Evolutionary conservation across 2,888 invertebrate genomes (phyloP).

Genomic region (Tenthredo notha): DNA sequence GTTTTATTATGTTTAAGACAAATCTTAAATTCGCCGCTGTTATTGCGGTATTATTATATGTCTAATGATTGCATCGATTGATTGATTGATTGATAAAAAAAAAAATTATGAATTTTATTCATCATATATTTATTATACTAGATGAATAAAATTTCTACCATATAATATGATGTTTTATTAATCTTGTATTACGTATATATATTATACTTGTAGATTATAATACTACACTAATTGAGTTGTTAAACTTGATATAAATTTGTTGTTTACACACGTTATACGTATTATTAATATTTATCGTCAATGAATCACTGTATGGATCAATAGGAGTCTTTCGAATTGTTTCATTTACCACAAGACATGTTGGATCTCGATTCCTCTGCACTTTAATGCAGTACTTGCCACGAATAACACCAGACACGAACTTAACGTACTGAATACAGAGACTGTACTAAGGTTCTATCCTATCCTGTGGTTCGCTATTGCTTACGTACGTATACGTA

Average conservation of each 20-base stretch:
- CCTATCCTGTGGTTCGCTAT: constrained; percentile 52
- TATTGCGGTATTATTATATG: background rate
- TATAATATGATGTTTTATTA: background rate
- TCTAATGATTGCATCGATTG: background rate
- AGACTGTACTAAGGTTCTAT: constrained; percentile 63
- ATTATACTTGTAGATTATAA: background rate
- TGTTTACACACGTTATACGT: background rate
- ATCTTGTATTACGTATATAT: background rate
- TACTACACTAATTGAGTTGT: background rate
- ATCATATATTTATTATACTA: background rate
- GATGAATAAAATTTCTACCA: background rate
- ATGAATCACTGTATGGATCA: background rate
- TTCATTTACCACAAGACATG: background rate
- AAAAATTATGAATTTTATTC: background rate
- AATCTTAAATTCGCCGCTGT: background rate
- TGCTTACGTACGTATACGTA: constrained; percentile 41
- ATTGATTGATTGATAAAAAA: background rate
- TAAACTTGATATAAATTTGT: background rate
- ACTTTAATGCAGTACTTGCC: background rate
- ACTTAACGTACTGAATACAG: constrained; percentile 65
- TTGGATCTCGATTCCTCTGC: background rate
- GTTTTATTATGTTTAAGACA: background rate
- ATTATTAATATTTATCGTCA: background rate
- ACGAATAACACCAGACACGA: constrained; percentile 53
- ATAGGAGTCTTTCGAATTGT: background rate